Conservation (phyloP, 2,888 invertebrate genomes). For the Melikaiella ostensackeni region DNA sequence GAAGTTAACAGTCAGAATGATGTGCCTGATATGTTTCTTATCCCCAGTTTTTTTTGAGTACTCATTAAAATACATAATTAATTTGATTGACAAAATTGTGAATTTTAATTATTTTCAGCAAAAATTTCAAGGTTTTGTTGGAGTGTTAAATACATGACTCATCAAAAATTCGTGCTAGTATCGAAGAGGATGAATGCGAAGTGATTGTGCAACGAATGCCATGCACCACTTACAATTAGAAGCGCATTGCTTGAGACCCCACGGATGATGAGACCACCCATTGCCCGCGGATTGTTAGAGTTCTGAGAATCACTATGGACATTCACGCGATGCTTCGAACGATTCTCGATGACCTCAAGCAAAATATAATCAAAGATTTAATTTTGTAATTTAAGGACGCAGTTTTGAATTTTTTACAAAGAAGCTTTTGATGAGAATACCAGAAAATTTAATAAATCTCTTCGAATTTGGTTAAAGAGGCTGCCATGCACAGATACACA, state of each 20-base stretch:
- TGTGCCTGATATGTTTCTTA: too few relatives aligned
- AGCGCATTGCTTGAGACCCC: slow-evolving; percentile 47
- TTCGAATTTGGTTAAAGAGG: too few relatives aligned
- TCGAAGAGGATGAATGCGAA: neutral
- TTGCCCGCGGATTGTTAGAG: slow-evolving; percentile 61
- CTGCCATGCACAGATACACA: too few relatives aligned
- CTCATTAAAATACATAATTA: too few relatives aligned
- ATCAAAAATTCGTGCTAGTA: neutral
- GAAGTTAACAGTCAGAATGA: too few relatives aligned
- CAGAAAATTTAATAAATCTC: too few relatives aligned
- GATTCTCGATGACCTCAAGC: slow-evolving; percentile 13
- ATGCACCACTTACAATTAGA: slow-evolving; percentile 29
- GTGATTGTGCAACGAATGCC: slow-evolving; percentile 14
- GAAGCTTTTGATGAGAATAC: too few relatives aligned
- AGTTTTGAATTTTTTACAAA: too few relatives aligned
- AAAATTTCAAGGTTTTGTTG: neutral
- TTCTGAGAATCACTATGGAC: slow-evolving; percentile 62
- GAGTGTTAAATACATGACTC: neutral
- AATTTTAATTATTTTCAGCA: neutral
- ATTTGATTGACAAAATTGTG: too few relatives aligned
- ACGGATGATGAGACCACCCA: slow-evolving; percentile 64
- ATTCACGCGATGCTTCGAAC: slow-evolving; percentile 49
- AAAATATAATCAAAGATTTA: neutral
- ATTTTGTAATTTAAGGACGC: neutral
- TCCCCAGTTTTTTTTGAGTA: too few relatives aligned